Base-by-base conservation (phyloP, 2,888 invertebrate genomes). In the Rutpela maculata region DNA sequence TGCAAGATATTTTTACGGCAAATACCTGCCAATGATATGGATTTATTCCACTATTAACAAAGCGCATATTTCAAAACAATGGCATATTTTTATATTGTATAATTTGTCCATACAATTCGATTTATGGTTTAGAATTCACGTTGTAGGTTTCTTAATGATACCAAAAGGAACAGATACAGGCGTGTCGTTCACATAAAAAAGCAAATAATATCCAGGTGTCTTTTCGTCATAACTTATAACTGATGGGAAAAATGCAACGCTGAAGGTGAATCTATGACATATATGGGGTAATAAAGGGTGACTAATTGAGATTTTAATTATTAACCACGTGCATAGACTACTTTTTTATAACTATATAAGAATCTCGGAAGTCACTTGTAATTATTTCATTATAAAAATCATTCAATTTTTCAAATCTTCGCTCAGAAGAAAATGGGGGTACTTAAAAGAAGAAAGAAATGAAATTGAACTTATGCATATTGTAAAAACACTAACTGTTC, bases 81-180 rank as follows among this genome's bases (percentile, higher is more conserved):
- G 65, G 38, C 65, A 50, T 5, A 50, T 50, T 63, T 35, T 62
- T 62, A 17, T 65, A 43, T 65, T 43, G 43, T 19, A 43, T 38
- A 63, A 63, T 63, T 17, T 63, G 15, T 15, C 38, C 31, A 43
- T 65, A 65, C 26, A 65, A 35, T 17, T 65, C 65, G 43, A 65
- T 65, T 65, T 65, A 65, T 63, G 62, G 62, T 35, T 35, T 63
- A 63, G 62, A 63, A 63, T 63, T 63, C 62, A 35, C n/a, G 35
- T 63, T 63, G 35, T 65, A 22, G 65, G 65, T 43, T 65, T 15
- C 43, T 65, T 65, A 65, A 43, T 65, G 65, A 65, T 22, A 35
- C 63, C 43, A 12, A 50, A 6, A 65, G 65, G 43, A 65, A 19
- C 38, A 17, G 31, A 19, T 0, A n/a, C n/a, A 50, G 50, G 50